Conservation (phyloP, 2,888 invertebrate genomes). For the Lepetodrilus schrolli region DNA sequence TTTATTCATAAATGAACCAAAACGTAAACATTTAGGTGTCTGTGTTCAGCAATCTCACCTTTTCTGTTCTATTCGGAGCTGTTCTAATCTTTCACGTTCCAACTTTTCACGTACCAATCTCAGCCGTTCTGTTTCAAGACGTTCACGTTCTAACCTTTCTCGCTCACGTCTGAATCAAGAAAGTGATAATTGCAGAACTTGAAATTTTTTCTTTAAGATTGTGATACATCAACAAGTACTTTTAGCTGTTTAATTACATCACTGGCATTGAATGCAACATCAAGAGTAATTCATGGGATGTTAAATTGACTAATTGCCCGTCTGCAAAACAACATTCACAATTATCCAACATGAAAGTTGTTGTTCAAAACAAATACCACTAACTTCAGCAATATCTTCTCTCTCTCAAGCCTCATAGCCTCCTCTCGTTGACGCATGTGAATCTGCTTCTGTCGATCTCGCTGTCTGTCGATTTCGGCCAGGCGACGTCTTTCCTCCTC, state of each 20-base stretch:
- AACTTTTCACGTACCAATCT: slow-evolving; percentile 69
- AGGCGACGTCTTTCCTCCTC: slow-evolving; percentile 88
- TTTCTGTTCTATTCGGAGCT: slow-evolving; percentile 60
- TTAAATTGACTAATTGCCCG: neutral
- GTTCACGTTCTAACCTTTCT: slow-evolving; percentile 69
- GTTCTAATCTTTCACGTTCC: slow-evolving; percentile 78
- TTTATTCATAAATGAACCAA: no score
- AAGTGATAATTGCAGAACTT: no score
- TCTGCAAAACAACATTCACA: neutral
- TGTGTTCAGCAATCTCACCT: no score
- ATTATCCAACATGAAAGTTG: no score
- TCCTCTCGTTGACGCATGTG: slow-evolving; percentile 90
- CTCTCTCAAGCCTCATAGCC: slow-evolving; percentile 84
- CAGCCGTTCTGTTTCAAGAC: slow-evolving; percentile 76
- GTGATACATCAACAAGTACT: no score
- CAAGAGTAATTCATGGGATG: no score
- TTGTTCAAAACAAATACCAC: no score
- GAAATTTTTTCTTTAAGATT: no score
- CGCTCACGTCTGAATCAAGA: slow-evolving; percentile 62
- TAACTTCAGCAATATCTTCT: slow-evolving; percentile 70
- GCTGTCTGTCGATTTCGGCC: slow-evolving; percentile 79
- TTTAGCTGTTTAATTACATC: no score
- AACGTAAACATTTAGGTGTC: no score
- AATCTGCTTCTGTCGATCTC: slow-evolving; percentile 80
- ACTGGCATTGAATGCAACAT: neutral